Evolutionary conservation across 2,888 invertebrate genomes (phyloP), one percentile per base, ranked within the genome.

Genomic region (Chrysomela aeneicollis): DNA sequence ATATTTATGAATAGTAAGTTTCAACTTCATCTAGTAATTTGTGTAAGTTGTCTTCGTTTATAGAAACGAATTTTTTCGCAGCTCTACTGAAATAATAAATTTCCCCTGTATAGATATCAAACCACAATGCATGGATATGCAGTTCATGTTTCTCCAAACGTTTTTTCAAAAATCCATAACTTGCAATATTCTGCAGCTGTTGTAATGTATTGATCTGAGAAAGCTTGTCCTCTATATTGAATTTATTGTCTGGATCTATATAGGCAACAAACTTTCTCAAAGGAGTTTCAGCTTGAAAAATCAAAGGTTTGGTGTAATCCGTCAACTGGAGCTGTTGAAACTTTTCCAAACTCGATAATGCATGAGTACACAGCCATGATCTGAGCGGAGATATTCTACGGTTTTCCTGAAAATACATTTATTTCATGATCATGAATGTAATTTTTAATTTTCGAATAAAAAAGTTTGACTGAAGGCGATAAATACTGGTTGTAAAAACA

Each of bases 51-150:
- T 88, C 83, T 82, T 97, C 97, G 78, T 94, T 93, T 63, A 98
- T 91, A 71, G 92, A 88, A 15, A 97, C 85, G 81, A 97, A 98
- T 64, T 87, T 85, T 82, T 97, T 95, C 49, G 91, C 89, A 26
- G 91, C 89, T 74, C 96, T 87, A 79, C 95, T 96, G 79, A 98
- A 98, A 82, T 94, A 95, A 81, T 94, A 95, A 76, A 98, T 93
- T 81, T 97, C 95, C 0, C 97, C 98, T 0, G 95, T 95, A 80
- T 97, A 97, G 80, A 98, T 95, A 81, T 98, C 98, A 81, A 98
- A 97, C 98, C 98, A 98, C 42, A 98, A 84, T 0, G 97, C 98
- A 77, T 95, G 96, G 71, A 97, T 92, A 76, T 94, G 93, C 47
- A 96, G 85, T 79, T 94, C 89, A 74, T 94, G 91, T 49, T 87